phyloP scores from a whole-genome alignment of 2,888 invertebrate species.

The Platycheirus rosarum region DNA sequence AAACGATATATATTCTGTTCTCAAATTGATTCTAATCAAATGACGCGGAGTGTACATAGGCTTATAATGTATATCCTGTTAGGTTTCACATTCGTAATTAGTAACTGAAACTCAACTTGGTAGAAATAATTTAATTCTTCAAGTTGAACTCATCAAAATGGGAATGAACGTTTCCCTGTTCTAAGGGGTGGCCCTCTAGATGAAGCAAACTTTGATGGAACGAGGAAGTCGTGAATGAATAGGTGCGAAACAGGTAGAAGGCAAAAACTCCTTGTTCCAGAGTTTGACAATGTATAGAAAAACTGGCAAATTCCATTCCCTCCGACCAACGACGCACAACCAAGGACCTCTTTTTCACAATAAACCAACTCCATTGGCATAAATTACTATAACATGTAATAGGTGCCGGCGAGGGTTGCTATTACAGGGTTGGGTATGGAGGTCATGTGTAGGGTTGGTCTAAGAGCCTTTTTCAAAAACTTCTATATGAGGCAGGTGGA shows the following conservation, averaged over 20 bases:
- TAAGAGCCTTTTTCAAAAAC: conserved; percentile 3
- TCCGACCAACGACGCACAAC: neutral
- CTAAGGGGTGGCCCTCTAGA: neutral
- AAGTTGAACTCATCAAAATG: conserved; percentile 70
- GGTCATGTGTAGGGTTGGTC: conserved; percentile 13
- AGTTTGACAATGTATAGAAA: too few relatives aligned
- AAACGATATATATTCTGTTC: too few relatives aligned
- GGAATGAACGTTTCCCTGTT: conserved; percentile 33
- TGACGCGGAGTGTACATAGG: conserved; percentile 1
- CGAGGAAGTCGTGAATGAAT: conserved; percentile 17
- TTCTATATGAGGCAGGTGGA: conserved; percentile 60
- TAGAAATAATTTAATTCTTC: conserved; percentile 70
- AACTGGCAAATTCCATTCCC: neutral
- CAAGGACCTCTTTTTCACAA: conserved; percentile 40
- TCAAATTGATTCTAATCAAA: neutral
- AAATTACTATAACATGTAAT: conserved; percentile 45
- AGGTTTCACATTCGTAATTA: conserved; percentile 60
- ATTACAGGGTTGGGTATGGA: neutral
- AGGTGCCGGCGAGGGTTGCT: conserved; percentile 3
- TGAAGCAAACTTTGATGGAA: neutral
- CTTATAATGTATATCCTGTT: conserved; percentile 28
- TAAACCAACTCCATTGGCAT: conserved; percentile 55
- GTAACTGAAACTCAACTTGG: conserved; percentile 68
- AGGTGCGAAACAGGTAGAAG: conserved; percentile 52
- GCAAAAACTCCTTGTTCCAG: neutral